Evolutionary conservation across 2,797 vertebrate species (phyloP).

Genomic region (Pipistrellus kuhlii): DNA sequence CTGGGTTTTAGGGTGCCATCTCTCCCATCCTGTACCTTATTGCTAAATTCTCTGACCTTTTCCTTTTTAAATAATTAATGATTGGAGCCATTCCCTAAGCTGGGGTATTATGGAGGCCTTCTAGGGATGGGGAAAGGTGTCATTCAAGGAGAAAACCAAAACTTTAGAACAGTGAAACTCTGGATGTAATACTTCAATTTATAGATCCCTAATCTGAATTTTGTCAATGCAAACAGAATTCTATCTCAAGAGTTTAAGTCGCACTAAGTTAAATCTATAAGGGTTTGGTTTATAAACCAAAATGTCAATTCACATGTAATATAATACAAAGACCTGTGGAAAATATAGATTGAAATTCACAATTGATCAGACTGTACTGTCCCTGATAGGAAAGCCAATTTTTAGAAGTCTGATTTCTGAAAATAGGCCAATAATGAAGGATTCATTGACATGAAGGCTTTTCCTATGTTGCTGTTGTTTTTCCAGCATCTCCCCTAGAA

Average conservation of each 20-base stretch:
- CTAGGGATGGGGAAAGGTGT: background rate
- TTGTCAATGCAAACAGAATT: slow-evolving; percentile 14
- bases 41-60: background rate
- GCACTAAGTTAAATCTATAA: background rate
- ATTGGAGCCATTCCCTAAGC: background rate
- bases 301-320: background rate
- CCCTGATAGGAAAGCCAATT: background rate
- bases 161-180: background rate
- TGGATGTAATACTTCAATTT: background rate
- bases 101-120: background rate
- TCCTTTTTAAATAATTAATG: background rate
- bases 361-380: background rate
- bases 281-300: background rate
- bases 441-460: background rate
- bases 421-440: background rate
- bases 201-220: background rate
- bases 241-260: slow-evolving; percentile 13
- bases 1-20: background rate
- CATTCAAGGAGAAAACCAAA: background rate
- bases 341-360: background rate
- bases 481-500: background rate
- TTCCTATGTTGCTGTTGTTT: background rate
- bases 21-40: background rate
- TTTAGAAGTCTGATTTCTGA: slow-evolving; percentile 21
- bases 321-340: background rate